A percentile compares a stretch with the other conserved stretches of the same genome.
phyloP scores from a whole-genome alignment of 1,140 invertebrate species.

The Ptiloglossa arizonensis region DNA sequence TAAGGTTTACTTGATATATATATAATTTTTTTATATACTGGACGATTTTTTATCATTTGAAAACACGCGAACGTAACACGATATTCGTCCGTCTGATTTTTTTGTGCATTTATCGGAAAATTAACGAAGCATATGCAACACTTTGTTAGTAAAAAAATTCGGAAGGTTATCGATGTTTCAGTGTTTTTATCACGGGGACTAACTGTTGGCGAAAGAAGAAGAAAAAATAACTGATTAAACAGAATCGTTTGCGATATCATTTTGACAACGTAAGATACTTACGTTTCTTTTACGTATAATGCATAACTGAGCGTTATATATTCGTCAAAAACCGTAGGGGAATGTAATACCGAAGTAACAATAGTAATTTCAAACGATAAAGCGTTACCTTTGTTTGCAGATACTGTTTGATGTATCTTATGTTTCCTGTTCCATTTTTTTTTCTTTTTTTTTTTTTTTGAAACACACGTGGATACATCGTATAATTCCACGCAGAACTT shows the following conservation, averaged over 20 bases:
- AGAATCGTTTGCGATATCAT: not conserved
- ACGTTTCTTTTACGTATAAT: too few species aligned
- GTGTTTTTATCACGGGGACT: not conserved
- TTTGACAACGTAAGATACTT: too few species aligned
- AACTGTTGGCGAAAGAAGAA: not conserved
- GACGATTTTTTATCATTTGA: not conserved
- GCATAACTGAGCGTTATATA: too few species aligned
- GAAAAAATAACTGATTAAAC: not conserved
- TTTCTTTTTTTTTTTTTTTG: too few species aligned
- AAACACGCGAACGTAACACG: not conserved
- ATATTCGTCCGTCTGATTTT: not conserved
- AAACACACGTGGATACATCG: too few species aligned
- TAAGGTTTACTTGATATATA: slow-evolving; percentile 7
- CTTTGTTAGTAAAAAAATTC: not conserved
- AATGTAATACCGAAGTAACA: too few species aligned
- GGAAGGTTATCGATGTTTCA: not conserved
- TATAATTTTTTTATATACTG: not conserved
- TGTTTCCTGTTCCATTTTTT: too few species aligned
- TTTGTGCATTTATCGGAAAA: not conserved
- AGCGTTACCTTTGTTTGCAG: too few species aligned
- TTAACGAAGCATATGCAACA: not conserved
- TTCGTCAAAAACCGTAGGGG: too few species aligned
- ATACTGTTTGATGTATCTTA: too few species aligned
- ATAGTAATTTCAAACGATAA: too few species aligned
- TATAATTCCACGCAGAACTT: too few species aligned